Conservation (phyloP, 2,888 invertebrate genomes). For the Drosophila seclusa region DNA sequence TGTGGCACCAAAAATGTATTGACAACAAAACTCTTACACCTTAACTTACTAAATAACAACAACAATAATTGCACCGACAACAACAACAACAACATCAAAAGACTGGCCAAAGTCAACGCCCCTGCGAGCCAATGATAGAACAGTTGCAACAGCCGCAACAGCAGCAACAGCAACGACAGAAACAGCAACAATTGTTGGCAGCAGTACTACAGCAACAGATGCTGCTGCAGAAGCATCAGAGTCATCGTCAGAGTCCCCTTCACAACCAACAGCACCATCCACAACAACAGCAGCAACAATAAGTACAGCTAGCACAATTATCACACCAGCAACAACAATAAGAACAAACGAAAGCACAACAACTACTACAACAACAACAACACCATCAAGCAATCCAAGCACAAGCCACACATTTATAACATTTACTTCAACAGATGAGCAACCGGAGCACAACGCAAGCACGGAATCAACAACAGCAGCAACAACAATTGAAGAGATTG, state of each 20-base stretch:
- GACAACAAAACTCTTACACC: slow-evolving; percentile 66
- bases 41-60: slow-evolving; percentile 61
- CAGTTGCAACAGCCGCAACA: slow-evolving; percentile 32
- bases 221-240: slow-evolving; percentile 11
- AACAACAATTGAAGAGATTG: slow-evolving; percentile 14
- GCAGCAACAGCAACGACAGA: slow-evolving; percentile 35
- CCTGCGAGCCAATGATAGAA: slow-evolving; percentile 30
- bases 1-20: slow-evolving; percentile 65
- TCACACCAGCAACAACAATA: slow-evolving; percentile 48
- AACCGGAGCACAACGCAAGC: slow-evolving; percentile 32
- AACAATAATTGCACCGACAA: slow-evolving; percentile 42
- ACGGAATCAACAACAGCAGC: slow-evolving; percentile 33
- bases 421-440: slow-evolving; percentile 82
- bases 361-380: slow-evolving; percentile 38
- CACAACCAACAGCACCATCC: slow-evolving; percentile 31
- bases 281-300: slow-evolving; percentile 26
- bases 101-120: slow-evolving; percentile 82
- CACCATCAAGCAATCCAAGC: slow-evolving; percentile 51
- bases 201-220: slow-evolving; percentile 16
- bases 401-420: slow-evolving; percentile 70
- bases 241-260: slow-evolving; percentile 9
- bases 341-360: slow-evolving; percentile 50
- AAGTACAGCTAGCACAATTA: slow-evolving; percentile 37
- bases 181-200: slow-evolving; percentile 6
- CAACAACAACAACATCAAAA: slow-evolving; percentile 48